Percentiles rank a stretch among this genome's conserved stretches.
Evolutionary conservation across 2,888 invertebrate species (phyloP).

Genomic region (Syrphus vitripennis): DNA sequence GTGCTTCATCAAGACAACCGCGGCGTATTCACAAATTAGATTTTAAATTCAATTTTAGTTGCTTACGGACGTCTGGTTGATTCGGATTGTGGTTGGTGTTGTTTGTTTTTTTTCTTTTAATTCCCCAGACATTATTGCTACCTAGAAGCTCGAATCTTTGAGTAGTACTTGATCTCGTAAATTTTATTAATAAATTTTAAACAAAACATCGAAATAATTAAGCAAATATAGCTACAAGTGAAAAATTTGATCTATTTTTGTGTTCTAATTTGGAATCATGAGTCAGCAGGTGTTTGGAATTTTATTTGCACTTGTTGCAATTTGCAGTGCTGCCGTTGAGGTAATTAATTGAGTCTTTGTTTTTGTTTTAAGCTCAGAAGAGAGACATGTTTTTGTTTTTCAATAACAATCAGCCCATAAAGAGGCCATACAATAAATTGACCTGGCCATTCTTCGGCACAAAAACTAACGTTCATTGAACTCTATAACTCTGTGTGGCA

Average conservation of each 20-base stretch:
- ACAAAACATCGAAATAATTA: not conserved
- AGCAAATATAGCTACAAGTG: slow-evolving; percentile 10
- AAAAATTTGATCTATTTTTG: slow-evolving; percentile 6
- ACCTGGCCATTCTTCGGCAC: not conserved
- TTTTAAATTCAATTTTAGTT: slow-evolving; percentile 55
- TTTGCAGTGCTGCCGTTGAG: slow-evolving; percentile 74
- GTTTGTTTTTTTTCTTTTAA: no score
- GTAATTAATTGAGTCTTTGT: slow-evolving; percentile 63
- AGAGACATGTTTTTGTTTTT: not conserved
- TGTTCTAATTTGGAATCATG: slow-evolving; percentile 62
- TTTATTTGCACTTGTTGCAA: slow-evolving; percentile 74
- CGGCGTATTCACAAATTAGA: slow-evolving; percentile 28
- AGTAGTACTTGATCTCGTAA: not conserved
- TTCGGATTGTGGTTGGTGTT: slow-evolving; percentile 47
- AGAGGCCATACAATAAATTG: not conserved
- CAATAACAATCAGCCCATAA: not conserved
- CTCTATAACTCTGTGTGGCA: not conserved
- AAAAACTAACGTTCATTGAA: not conserved
- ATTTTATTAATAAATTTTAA: not conserved
- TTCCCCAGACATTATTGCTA: not conserved
- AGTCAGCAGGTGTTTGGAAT: slow-evolving; percentile 73
- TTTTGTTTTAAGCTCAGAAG: not conserved
- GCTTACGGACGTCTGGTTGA: slow-evolving; percentile 38
- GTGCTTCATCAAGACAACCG: slow-evolving; percentile 47
- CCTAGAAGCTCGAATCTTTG: not conserved